Evolutionary conservation across 2,888 invertebrate genomes (phyloP), one percentile per base, ranked within the genome.

Genomic region (Apodemia hepburni): DNA sequence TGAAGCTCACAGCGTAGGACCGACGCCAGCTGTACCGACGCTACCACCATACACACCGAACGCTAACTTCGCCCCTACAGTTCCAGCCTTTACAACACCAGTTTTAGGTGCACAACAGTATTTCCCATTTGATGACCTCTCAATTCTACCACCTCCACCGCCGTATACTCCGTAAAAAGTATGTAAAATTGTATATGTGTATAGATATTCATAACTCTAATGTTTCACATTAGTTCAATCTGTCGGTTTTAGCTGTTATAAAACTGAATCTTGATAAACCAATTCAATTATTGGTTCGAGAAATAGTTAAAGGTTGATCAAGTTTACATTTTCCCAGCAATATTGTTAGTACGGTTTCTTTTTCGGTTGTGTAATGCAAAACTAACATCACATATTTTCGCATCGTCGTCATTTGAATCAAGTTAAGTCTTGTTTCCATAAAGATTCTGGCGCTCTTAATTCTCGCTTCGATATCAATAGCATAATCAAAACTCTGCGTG

Each of bases 21-120:
- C 93, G 1, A 93, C 93, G 0, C 90, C 88, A 0, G 92, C 93
- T 0, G 93, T 93, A 68, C 93, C 84, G 73, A 92, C 77, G 73
- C 89, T 91, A 8, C 94, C 94, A 0, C 94, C 93, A 0, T 94
- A 94, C 76, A 92, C 93, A 1, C 94, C 94, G 68, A 87, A 74
- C 64, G 85, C 84, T 0, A 84, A 84, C 65, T 90, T 80, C 60
- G 70, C 81, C 57, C 82, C 86, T 42, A 72, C 79, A 29, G 79
- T 78, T 64, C 79, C 83, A 0, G 72, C 79, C 0, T 89, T 85
- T 64, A 84, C 89, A 3, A 84, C 88, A 1, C 87, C 90, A 2
- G 79, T 80, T 0, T 75, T 90, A 5, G 88, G 89, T 15, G 65
- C 86, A 0, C 88, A 90, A 64, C 89, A 88, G 68, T 90, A 90